Conservation (phyloP, 2,797 vertebrate genomes). For the Hydrocynus forskahlii region DNA sequence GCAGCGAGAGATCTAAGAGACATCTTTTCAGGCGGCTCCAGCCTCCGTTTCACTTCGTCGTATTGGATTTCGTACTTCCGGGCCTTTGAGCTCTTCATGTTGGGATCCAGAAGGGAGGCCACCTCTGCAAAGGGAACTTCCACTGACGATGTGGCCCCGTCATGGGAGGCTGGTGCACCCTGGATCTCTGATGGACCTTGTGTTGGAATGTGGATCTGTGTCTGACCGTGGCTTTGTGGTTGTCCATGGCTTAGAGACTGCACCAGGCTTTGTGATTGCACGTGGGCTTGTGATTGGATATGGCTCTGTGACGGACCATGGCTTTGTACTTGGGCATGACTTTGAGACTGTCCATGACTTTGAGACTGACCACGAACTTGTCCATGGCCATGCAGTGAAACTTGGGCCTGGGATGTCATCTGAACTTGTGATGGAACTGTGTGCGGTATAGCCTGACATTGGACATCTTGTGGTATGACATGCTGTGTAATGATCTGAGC, state of each 20-base stretch:
- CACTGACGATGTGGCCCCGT: slow-evolving; percentile 44
- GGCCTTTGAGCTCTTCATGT: slow-evolving; percentile 85
- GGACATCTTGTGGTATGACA: slow-evolving; percentile 51
- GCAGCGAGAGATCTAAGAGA: slow-evolving; percentile 82
- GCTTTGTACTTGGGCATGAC: slow-evolving; percentile 9
- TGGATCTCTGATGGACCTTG: slow-evolving; percentile 45
- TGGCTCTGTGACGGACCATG: slow-evolving; percentile 36
- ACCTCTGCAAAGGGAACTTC: slow-evolving; percentile 82
- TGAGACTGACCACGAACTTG: slow-evolving; percentile 37
- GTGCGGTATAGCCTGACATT: slow-evolving; percentile 52
- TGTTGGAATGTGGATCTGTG: slow-evolving; percentile 38
- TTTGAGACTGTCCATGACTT: slow-evolving; percentile 32
- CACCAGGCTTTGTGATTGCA: slow-evolving; percentile 23
- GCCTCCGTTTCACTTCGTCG: slow-evolving; percentile 80
- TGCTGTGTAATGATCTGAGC: slow-evolving; percentile 58
- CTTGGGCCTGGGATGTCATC: slow-evolving; percentile 48
- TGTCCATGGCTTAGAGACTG: slow-evolving; percentile 20
- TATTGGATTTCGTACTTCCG: slow-evolving; percentile 80
- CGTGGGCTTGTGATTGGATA: slow-evolving; percentile 13
- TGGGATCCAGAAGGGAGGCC: slow-evolving; percentile 81
- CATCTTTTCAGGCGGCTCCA: slow-evolving; percentile 84
- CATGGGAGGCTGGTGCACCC: slow-evolving; percentile 33
- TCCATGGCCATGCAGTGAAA: slow-evolving; percentile 17
- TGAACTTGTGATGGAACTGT: slow-evolving; percentile 51
- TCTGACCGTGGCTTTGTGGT: slow-evolving; percentile 26